A percentile compares a stretch with the other conserved stretches of the same genome.
Evolutionary conservation across 37 sponge, comb jelly and placozoan species (phyloP).

Genomic region (Trichoplax adhaerens): DNA sequence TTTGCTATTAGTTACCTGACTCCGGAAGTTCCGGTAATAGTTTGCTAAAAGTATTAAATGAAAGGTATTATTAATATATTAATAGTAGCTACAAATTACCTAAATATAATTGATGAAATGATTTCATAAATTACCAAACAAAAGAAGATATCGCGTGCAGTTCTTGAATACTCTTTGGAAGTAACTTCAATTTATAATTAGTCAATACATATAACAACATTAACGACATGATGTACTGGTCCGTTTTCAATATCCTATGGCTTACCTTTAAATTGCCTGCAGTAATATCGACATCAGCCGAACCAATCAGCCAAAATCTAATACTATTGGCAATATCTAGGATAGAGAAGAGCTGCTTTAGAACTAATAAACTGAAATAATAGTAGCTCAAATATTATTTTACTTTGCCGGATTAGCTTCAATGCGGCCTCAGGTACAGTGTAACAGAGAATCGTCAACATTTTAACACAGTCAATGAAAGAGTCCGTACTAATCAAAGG

Average conservation of each 20-base stretch:
- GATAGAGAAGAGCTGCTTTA: conserved; percentile 4
- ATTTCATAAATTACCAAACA: no score
- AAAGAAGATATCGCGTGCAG: no score
- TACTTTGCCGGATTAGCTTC: no score
- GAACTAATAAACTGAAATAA: conserved; percentile 1
- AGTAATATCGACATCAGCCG: conserved; percentile 24
- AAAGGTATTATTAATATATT: no score
- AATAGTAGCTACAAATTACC: no score
- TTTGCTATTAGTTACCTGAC: no score
- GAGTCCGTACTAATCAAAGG: conserved; percentile 52
- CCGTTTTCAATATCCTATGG: not conserved
- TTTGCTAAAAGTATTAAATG: no score
- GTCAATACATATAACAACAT: no score
- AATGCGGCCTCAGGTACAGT: conserved; percentile 2
- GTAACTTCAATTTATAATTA: no score
- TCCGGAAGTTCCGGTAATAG: no score
- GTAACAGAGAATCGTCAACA: conserved; percentile 5
- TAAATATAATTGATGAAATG: no score
- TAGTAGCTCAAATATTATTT: not conserved
- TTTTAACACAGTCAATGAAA: not conserved
- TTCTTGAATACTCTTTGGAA: no score
- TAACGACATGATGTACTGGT: not conserved
- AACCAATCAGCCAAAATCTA: conserved; percentile 44
- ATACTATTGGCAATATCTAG: conserved; percentile 63
- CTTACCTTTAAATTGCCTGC: conserved; percentile 47